phyloP scores from a whole-genome alignment of 2,888 invertebrate species.

The Strigamia maritima region DNA sequence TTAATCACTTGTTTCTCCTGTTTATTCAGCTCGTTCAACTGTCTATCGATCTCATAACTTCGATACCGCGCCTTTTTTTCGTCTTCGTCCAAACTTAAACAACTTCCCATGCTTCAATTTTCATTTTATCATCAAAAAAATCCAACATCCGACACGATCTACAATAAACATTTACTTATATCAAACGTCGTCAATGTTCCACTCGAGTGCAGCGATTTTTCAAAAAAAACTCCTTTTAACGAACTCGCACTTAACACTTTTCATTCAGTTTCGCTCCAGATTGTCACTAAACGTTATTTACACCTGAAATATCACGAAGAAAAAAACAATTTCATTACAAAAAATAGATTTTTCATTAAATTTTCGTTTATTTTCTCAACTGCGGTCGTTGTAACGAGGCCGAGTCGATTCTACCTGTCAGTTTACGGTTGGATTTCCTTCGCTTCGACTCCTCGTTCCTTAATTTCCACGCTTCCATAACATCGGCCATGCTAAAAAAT shows the following conservation, averaged over 20 bases:
- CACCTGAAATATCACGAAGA: neutral
- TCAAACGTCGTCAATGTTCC: neutral
- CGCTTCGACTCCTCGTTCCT: neutral
- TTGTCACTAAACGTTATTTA: neutral
- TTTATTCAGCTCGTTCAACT: conserved; percentile 60
- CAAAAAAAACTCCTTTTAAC: neutral
- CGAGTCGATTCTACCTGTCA: conserved; percentile 5
- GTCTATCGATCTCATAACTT: conserved; percentile 62
- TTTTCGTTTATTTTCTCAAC: neutral
- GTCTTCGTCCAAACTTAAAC: conserved; percentile 63
- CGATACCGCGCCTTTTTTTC: conserved; percentile 60
- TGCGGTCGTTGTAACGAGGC: neutral
- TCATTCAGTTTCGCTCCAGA: neutral
- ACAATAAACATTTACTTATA: neutral
- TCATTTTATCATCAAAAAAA: neutral
- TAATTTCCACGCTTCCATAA: conserved; percentile 13
- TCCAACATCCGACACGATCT: neutral
- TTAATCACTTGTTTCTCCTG: conserved; percentile 63
- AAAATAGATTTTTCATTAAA: neutral
- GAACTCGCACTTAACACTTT: neutral
- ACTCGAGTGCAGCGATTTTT: neutral
- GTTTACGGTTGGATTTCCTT: neutral
- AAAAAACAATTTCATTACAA: neutral
- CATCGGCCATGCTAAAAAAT: conserved; percentile 8
- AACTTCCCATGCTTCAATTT: conserved; percentile 59